Conservation (phyloP, 2,888 invertebrate species). For the Hydrotaea cyrtoneurina region DNA sequence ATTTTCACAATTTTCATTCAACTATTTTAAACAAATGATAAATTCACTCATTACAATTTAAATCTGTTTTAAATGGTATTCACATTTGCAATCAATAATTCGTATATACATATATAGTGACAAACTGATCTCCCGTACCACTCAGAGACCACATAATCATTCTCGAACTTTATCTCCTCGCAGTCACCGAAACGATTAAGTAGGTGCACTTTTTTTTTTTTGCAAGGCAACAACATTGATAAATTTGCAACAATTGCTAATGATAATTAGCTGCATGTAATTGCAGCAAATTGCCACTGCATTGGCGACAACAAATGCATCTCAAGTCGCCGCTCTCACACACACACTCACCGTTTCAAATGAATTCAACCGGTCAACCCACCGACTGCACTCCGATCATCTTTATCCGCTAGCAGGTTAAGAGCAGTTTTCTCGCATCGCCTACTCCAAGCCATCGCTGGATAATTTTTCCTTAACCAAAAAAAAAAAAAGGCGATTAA, state of each 20-base stretch:
- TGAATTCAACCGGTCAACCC: neutral
- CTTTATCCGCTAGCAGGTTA: too few relatives aligned
- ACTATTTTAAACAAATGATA: too few relatives aligned
- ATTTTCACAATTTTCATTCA: too few relatives aligned
- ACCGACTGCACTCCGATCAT: neutral
- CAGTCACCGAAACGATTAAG: neutral
- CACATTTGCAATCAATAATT: neutral
- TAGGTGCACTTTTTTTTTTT: neutral
- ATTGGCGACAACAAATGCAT: neutral
- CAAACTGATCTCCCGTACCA: neutral
- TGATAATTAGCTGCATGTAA: conserved; percentile 47
- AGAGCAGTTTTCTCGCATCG: conserved; percentile 32
- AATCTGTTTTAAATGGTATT: neutral
- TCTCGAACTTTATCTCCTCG: neutral
- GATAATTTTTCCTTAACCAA: conserved; percentile 28
- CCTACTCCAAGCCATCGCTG: conserved; percentile 37
- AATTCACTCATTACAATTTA: too few relatives aligned
- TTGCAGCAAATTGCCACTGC: conserved; percentile 55
- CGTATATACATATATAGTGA: neutral
- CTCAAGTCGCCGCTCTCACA: neutral
- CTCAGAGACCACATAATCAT: neutral
- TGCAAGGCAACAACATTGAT: conserved; percentile 37
- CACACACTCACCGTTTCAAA: neutral
- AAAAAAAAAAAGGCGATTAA: conserved; percentile 36
- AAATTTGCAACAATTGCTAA: conserved; percentile 50